Percentiles rank a stretch among this genome's conserved stretches.
Conservation (phyloP, 2,113 vertebrate species). For the Malurus elegans region DNA sequence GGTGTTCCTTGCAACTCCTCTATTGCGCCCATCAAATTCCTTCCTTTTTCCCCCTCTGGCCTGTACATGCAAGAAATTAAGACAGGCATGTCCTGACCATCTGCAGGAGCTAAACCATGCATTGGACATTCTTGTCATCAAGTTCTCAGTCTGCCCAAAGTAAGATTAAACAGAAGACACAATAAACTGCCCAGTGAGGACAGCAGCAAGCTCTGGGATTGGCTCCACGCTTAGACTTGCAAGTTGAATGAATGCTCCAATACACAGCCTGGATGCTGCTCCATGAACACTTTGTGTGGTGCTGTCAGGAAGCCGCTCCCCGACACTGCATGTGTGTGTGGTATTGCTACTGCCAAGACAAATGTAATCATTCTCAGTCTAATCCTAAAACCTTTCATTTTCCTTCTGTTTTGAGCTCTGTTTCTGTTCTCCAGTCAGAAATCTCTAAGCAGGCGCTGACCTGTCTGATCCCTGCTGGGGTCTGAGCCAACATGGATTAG, state of each 20-base stretch:
- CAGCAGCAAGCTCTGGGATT: not conserved
- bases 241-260: rapidly evolving
- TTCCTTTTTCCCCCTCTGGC: not conserved
- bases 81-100: not conserved
- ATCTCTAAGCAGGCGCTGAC: conserved; percentile 8
- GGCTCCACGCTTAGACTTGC: not conserved
- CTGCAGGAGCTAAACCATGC: conserved; percentile 5
- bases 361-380: not conserved
- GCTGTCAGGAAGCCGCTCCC: not conserved
- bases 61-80: not conserved
- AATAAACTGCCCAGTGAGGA: not conserved
- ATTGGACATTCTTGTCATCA: not conserved
- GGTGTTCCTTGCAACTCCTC: not conserved
- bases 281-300: rapidly evolving
- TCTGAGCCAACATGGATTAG: conserved; percentile 51
- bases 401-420: not conserved
- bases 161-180: not conserved
- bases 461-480: conserved; percentile 32
- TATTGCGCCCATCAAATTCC: not conserved
- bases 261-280: not conserved
- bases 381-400: not conserved
- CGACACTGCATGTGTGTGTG: rapidly evolving
- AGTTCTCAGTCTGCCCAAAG: not conserved
- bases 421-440: conserved; percentile 2
- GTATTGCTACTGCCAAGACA: not conserved